phyloP scores from a whole-genome alignment of 1,140 invertebrate genomes.

The Lordiphosa clarofinis region DNA sequence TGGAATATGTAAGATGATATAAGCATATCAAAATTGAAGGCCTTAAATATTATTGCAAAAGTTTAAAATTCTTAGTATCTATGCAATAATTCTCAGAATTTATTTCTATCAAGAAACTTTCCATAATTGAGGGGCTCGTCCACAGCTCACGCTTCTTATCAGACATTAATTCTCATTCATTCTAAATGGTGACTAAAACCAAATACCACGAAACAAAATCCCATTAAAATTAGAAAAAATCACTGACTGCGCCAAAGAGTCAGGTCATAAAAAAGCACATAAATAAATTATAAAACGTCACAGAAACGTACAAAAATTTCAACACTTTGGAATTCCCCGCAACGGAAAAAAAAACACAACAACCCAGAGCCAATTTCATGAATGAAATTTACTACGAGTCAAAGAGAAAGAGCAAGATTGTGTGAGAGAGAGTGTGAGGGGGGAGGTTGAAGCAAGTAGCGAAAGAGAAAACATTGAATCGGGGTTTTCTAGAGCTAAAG shows the following conservation, averaged over 20 bases:
- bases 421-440: constrained; percentile 13
- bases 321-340: constrained; percentile 41
- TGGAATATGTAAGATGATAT: constrained; percentile 65
- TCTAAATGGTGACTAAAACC: constrained; percentile 34
- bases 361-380: constrained; percentile 44
- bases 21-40: constrained; percentile 37
- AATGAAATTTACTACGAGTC: constrained; percentile 63
- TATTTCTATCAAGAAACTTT: neutral
- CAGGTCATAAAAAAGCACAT: constrained; percentile 38
- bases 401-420: constrained; percentile 8
- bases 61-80: neutral
- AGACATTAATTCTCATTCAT: neutral
- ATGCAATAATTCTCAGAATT: neutral
- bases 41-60: constrained; percentile 8
- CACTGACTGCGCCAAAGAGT: constrained; percentile 10
- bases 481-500: neutral
- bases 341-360: constrained; percentile 35
- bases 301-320: constrained; percentile 36
- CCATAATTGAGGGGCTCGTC: constrained; percentile 1
- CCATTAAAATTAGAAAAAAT: constrained; percentile 36
- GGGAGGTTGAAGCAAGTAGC: neutral
- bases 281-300: constrained; percentile 66
- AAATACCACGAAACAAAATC: constrained; percentile 16
- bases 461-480: constrained; percentile 4
- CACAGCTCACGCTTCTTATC: constrained; percentile 3